Evolutionary conservation across 2,113 vertebrate species (phyloP).

Genomic region (Mormyrus lacerda): DNA sequence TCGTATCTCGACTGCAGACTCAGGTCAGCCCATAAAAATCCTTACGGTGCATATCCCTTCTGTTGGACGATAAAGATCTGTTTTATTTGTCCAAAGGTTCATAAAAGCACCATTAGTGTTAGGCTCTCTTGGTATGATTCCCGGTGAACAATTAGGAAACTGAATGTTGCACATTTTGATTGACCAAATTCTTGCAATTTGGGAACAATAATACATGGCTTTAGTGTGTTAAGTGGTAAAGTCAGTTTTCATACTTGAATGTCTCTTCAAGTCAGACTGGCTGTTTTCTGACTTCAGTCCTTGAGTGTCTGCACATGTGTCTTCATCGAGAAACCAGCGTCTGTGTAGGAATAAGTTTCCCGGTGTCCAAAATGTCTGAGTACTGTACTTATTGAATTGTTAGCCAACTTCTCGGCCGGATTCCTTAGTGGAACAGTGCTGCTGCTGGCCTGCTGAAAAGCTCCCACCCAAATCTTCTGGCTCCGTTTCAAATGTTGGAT

Average conservation of each 20-base stretch:
- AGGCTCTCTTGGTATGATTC: neutral
- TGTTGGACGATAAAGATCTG: neutral
- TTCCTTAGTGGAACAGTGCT: neutral
- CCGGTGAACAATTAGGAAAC: neutral
- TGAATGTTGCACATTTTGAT: neutral
- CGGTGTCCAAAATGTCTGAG: neutral
- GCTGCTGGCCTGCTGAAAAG: neutral
- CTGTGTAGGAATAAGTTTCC: neutral
- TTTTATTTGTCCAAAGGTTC: neutral
- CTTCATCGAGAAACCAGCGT: neutral
- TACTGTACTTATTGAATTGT: neutral
- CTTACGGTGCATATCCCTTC: neutral
- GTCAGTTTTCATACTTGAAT: neutral
- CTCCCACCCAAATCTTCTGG: neutral
- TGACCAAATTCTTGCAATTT: neutral
- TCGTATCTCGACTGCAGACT: constrained; percentile 94
- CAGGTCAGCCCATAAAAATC: constrained; percentile 62
- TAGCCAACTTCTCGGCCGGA: neutral
- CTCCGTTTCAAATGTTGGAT: neutral
- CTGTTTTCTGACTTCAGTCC: neutral
- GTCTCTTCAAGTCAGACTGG: neutral
- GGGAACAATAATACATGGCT: neutral
- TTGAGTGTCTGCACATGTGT: neutral
- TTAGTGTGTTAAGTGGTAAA: neutral
- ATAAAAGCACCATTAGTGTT: neutral